phyloP scores from a whole-genome alignment of 2,888 invertebrate genomes.

The Heteromyza rotundicornis region DNA sequence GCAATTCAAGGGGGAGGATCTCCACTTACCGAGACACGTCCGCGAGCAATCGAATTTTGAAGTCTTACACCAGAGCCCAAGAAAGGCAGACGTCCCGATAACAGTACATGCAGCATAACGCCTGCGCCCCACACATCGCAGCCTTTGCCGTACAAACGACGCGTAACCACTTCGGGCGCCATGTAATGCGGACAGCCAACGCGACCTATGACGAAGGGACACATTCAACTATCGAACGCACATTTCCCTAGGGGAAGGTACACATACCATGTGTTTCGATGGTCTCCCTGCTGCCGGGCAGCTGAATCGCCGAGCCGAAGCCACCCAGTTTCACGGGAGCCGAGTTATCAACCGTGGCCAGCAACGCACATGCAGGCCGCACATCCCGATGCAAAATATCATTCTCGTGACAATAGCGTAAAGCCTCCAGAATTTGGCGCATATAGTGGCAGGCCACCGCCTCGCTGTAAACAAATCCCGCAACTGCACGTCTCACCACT shows the following conservation, averaged over 20 bases:
- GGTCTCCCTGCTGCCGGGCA: conserved; percentile 78
- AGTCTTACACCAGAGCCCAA: conserved; percentile 92
- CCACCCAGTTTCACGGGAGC: conserved; percentile 98
- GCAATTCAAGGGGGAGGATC: background rate
- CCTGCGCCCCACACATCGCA: conserved; percentile 99
- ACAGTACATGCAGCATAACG: conserved; percentile 88
- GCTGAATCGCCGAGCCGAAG: conserved; percentile 94
- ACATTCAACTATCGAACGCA: background rate
- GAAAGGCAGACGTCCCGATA: conserved; percentile 95
- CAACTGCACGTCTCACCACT: conserved; percentile 92
- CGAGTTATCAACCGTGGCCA: conserved; percentile 96
- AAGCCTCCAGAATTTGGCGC: conserved; percentile 95
- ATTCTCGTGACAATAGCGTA: conserved; percentile 97
- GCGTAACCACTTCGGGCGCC: conserved; percentile 96
- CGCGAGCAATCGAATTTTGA: conserved; percentile 88
- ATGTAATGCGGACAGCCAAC: conserved; percentile 97
- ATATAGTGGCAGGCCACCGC: conserved; percentile 99
- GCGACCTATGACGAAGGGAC: conserved; percentile 70
- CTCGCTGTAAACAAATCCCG: conserved; percentile 99
- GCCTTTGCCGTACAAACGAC: conserved; percentile 89
- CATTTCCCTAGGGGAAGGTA: background rate
- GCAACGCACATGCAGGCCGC: conserved; percentile 93
- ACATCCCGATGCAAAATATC: conserved; percentile 98
- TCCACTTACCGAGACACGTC: conserved; percentile 75
- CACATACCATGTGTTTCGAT: conserved; percentile 67